Evolutionary conservation across 2,113 vertebrate genomes (phyloP), one percentile per base, ranked within the genome.

Genomic region (Ceyx melanurus): DNA sequence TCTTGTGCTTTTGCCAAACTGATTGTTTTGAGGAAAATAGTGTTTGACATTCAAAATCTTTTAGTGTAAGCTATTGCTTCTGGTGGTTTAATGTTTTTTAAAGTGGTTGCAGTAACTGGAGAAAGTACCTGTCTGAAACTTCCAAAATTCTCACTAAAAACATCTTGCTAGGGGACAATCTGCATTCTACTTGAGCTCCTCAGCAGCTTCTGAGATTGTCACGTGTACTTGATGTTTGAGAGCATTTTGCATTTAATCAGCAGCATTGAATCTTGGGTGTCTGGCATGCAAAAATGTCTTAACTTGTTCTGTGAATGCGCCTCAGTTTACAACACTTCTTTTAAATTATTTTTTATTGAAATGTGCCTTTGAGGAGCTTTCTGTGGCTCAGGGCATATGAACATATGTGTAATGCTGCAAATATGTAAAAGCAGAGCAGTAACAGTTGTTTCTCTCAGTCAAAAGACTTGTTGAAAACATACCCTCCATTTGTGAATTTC

Each of bases 401-500:
- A 33, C 46, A 85, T 95, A 79, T 73, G 91, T 51, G 53, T 31
- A 77, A 19, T 88, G 72, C 84, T 88, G 57, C 26, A 5, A 70
- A 62, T 82, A 77, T 51, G 31, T 85, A 71, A 89, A 95, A 95
- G 67, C 66, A 56, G 72, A 80, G 46, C 43, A 1, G 1, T 95
- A 92, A 95, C 88, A 87, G 75, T 94, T 94, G 19, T 92, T 96
- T 90, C 94, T 94, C 93, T 72, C 96, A 99, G 99, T 99, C 99
- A 57, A 98, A 98, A 96, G 99, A 99, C 93, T 98, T 99, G 97
- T 96, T 99, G 88, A 99, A 98, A 97, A 98, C 98, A 25, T 99
- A 99, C 61, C 99, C 99, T 43, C 99, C 99, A 0, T 99, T 99
- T 96, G 99, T 99, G 96, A 99, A 99, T 98, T 99, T 99, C 89